Percentiles rank a stretch among this genome's conserved stretches.
phyloP scores from a whole-genome alignment of 23 tunicate genomes.

The Phallusia fumigata region DNA sequence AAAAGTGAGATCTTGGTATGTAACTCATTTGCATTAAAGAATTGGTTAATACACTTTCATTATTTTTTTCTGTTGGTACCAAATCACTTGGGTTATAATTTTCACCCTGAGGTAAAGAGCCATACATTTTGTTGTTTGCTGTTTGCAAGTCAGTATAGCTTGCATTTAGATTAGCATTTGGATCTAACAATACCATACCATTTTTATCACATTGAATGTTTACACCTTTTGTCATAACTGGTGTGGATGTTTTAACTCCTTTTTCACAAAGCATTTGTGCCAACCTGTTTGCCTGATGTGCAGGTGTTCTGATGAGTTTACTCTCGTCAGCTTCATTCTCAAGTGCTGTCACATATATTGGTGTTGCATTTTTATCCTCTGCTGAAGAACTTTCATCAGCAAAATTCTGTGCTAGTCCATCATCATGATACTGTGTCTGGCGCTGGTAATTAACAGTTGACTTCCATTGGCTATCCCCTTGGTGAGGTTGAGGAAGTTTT shows the following conservation, averaged over 20 bases:
- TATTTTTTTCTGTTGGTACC: neutral
- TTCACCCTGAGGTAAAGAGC: no score
- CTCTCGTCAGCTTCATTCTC: neutral
- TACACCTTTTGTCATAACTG: neutral
- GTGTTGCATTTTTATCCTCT: neutral
- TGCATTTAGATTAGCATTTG: no score
- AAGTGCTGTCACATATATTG: neutral
- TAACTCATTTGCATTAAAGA: slow-evolving; percentile 22
- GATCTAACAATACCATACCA: no score
- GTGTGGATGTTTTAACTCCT: neutral
- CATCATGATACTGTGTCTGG: neutral
- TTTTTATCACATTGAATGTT: neutral
- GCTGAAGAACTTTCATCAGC: neutral
- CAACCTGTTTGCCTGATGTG: neutral
- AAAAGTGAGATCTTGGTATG: slow-evolving; percentile 13
- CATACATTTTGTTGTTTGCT: no score
- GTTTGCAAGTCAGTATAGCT: no score
- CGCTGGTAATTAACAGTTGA: no score
- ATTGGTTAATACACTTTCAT: neutral
- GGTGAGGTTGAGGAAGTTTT: neutral
- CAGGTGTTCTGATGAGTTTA: neutral
- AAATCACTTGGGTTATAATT: neutral
- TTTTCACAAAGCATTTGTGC: neutral
- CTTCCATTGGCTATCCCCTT: no score
- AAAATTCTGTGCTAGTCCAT: neutral